Base-by-base conservation (phyloP, 2,888 invertebrate species). In the Erebia palarica region DNA sequence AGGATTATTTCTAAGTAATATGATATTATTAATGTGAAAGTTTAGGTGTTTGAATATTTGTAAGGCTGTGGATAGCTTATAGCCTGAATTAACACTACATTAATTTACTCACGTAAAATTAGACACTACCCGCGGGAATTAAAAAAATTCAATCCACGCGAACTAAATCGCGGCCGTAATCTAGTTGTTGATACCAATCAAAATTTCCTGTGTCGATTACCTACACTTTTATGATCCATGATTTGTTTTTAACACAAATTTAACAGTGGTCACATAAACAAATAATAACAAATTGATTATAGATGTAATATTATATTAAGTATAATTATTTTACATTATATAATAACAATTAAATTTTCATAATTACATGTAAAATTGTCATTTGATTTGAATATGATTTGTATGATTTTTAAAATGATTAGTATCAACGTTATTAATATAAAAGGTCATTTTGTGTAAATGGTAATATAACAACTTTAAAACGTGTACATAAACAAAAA, bases 301-400 rank as follows among this genome's bases (percentile, higher is more conserved):
- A 55, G 10, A 18, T 58, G 27, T 27, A n/a, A 53, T 53, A 21
- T 58, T 58, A 36, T 36, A 36, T 36, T 36, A n/a, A n/a, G n/a
- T n/a, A 36, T 36, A 36, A 36, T 36, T 27, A 58, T 27, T 58
- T 58, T 11, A 21, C 16, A 21, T 10, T 13, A 21, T 1, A 21
- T 57, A 21, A 58, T 58, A 58, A 58, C 57, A 58, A 27, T 57
- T 27, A 53, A 18, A 27, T 11, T 58, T 58, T 58, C 13, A 58
- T 58, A 18, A 55, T 58, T 58, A 4, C 57, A 57, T 21, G 21
- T 21, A 57, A 57, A 55, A 21, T 57, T 21, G 57, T 21, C 4
- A 57, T 27, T 13, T n/a, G 14, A 58, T 57, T 53, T n/a, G 53
- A 53, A 53, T 53, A 53, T 53, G 53, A 53, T 53, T 53, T n/a